Conservation (phyloP, 2,888 invertebrate genomes). For the Dasysyrphus tricinctus region DNA sequence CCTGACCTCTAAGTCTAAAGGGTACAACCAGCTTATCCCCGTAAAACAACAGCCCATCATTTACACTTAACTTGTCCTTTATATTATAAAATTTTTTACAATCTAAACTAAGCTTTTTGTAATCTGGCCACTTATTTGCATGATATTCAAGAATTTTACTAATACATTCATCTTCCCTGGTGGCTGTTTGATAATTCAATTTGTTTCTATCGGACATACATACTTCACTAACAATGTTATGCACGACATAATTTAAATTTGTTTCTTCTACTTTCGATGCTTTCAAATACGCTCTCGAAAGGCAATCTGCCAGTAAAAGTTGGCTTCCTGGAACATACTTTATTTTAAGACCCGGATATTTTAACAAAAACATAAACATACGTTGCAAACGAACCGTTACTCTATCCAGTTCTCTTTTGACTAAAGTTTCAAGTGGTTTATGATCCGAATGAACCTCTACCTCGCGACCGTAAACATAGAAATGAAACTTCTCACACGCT, state of each 20-base stretch:
- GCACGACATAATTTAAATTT: slow-evolving; percentile 54
- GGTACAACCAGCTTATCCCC: slow-evolving; percentile 74
- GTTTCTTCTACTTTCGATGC: slow-evolving; percentile 32
- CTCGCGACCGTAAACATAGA: slow-evolving; percentile 27
- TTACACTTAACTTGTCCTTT: too few relatives aligned
- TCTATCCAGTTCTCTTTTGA: slow-evolving; percentile 77
- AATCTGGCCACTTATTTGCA: slow-evolving; percentile 11
- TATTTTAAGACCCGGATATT: slow-evolving; percentile 74
- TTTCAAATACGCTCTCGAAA: slow-evolving; percentile 30
- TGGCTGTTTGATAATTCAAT: slow-evolving; percentile 16
- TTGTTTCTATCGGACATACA: slow-evolving; percentile 66
- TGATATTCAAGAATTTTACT: slow-evolving; percentile 35
- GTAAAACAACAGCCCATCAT: slow-evolving; percentile 46
- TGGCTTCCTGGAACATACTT: slow-evolving; percentile 76
- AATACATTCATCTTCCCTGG: slow-evolving; percentile 42
- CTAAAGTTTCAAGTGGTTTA: not conserved
- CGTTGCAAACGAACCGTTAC: slow-evolving; percentile 76
- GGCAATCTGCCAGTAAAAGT: slow-evolving; percentile 68
- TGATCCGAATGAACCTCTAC: slow-evolving; percentile 14
- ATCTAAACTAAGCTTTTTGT: too few relatives aligned
- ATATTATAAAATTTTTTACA: too few relatives aligned
- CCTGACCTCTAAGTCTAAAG: slow-evolving; percentile 59
- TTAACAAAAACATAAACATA: slow-evolving; percentile 77
- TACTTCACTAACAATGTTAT: slow-evolving; percentile 52
- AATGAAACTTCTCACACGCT: slow-evolving; percentile 74